Conservation (phyloP, 2,797 vertebrate genomes). For the Anguilla obscura region DNA sequence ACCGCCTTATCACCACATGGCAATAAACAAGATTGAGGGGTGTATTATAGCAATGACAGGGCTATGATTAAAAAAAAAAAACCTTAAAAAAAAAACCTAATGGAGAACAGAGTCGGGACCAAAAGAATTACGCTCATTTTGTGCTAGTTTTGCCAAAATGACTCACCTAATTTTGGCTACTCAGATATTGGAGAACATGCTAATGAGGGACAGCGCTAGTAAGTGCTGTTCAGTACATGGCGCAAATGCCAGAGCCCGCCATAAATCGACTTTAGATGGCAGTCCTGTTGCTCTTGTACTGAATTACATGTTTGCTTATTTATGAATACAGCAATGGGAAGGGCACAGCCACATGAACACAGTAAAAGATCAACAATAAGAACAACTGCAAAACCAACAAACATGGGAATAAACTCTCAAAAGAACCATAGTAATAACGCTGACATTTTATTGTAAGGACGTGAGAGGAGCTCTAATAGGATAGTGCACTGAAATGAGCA, state of each 20-base stretch:
- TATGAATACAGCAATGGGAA: constrained; percentile 3
- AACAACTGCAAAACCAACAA: neutral
- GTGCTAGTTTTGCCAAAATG: neutral
- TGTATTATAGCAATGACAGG: neutral
- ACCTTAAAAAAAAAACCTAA: neutral
- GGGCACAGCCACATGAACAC: neutral
- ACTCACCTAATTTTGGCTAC: constrained; percentile 4
- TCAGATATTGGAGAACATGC: constrained; percentile 14
- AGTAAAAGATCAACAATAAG: neutral
- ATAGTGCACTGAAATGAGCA: neutral
- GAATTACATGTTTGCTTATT: neutral
- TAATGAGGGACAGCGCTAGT: neutral
- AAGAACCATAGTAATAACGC: neutral
- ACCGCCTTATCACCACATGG: neutral
- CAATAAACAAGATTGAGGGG: neutral
- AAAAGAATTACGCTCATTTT: neutral
- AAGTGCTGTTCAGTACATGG: neutral
- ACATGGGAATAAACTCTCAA: neutral
- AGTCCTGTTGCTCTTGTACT: constrained; percentile 16
- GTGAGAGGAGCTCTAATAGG: neutral
- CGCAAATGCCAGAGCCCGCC: neutral
- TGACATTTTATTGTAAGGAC: neutral
- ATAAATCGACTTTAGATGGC: neutral
- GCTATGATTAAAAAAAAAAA: neutral
- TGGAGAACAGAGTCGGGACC: neutral